Base-by-base conservation (phyloP, 2,888 invertebrate species). In the Oxyteleia sp. region DNA sequence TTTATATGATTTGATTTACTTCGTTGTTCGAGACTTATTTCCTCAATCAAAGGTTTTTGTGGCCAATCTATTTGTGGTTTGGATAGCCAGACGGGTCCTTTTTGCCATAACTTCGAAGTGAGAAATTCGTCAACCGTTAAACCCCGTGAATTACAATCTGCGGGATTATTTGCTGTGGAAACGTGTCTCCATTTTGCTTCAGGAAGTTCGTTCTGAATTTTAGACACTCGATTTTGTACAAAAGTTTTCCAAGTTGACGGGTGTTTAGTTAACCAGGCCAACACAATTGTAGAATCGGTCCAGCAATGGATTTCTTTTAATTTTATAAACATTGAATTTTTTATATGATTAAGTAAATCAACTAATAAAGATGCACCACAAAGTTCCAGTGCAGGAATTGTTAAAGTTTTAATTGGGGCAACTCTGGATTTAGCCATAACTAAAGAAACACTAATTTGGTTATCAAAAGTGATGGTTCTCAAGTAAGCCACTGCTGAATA, bases 111-210 rank as follows among this genome's bases (percentile, higher is more conserved):
- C 2, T 11, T 29, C 5, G 29, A 29, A 4, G n/a, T 53, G 4
- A 29, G 1, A 10, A 29, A 53, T 11, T 45, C 45, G 5, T 26
- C 23, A 4, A n/a, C 26, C 1, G 49, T 2, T 23, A 23, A 23
- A 4, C 23, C 23, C 2, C 23, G 23, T 5, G 23, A 23, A 23
- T 23, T 23, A 23, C 23, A 53, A 20, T 53, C 29, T 4, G 29
- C 51, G 1, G 29, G 51, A n/a, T 53, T 53, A n/a, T n/a, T n/a
- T n/a, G n/a, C n/a, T n/a, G n/a, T n/a, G n/a, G n/a, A n/a, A 5
- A 55, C 38, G n/a, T 55, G 38, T 3, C 2, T 10, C 55, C 55
- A 55, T n/a, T 2, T 55, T 2, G 38, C 55, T 4, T 55, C 55
- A 0, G 38, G 35, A 13, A 55, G 10, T 10, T 8, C 13, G 4